Conservation (phyloP, 2,888 invertebrate species). For the Stramonita haemastoma region DNA sequence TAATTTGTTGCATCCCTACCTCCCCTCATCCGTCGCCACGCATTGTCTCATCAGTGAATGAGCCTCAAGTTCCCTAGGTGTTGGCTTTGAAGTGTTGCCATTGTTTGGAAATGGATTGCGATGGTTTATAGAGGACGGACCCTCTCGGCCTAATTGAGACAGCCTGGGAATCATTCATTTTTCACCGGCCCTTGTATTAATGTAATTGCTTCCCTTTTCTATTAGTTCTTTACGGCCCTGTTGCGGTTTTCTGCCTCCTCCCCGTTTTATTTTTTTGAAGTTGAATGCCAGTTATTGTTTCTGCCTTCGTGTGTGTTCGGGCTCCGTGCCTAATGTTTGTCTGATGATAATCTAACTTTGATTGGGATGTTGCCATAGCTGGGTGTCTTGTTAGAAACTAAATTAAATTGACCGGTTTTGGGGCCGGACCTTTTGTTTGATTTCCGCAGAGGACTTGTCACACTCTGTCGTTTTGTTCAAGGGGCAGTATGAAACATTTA, state of each 20-base stretch:
- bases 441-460: not conserved
- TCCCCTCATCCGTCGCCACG: not conserved
- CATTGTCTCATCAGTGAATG: constrained; percentile 33
- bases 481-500: constrained; percentile 16
- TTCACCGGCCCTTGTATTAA: constrained; percentile 34
- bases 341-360: constrained; percentile 17
- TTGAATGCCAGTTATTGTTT: constrained; percentile 28
- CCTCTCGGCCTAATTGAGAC: constrained; percentile 36
- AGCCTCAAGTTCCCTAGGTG: constrained; percentile 33
- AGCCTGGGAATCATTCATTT: constrained; percentile 28
- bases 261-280: not conserved
- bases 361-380: not conserved
- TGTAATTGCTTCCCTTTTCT: constrained; percentile 35
- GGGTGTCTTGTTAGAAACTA: constrained; percentile 22
- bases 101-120: constrained; percentile 32
- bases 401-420: constrained; percentile 13
- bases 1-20: constrained; percentile 29
- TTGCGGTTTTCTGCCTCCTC: constrained; percentile 19
- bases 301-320: constrained; percentile 3
- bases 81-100: constrained; percentile 31
- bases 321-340: constrained; percentile 6
- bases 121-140: constrained; percentile 30
- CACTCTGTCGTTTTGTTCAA: not conserved
- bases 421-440: not conserved
- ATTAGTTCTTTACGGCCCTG: constrained; percentile 32